These are phyloP conservation scores for Sceloporus undulatus DNA, from an alignment of 2,113 vertebrate species.

Conservation along the genomic window DNA sequence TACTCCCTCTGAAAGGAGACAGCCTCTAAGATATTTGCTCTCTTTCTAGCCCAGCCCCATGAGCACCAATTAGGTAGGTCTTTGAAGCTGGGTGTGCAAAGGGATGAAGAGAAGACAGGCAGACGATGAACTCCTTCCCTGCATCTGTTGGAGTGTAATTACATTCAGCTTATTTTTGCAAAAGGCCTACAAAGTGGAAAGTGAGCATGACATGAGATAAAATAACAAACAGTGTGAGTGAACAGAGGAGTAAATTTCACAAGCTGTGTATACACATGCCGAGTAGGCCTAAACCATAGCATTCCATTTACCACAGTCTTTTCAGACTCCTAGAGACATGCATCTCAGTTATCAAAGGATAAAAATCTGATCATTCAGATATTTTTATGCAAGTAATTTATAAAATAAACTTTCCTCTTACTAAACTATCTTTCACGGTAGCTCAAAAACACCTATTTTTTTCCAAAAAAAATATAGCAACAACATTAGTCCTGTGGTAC, in stretches of 20 bases:
- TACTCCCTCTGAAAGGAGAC: neutral
- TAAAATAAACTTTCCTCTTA: too few species aligned
- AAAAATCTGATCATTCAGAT: neutral
- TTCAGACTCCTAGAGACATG: neutral
- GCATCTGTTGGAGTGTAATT: constrained; percentile 3
- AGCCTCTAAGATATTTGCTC: constrained; percentile 5
- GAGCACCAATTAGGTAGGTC: neutral
- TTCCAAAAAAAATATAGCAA: too few species aligned
- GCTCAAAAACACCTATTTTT: too few species aligned
- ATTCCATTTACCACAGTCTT: neutral
- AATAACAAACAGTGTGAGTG: neutral
- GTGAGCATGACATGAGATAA: neutral
- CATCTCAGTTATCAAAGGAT: neutral
- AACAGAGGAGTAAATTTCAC: neutral
- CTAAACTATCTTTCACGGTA: neutral
- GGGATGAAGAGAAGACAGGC: constrained; percentile 7
- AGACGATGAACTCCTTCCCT: constrained; percentile 1
- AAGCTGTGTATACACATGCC: neutral
- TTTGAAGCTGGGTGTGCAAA: neutral
- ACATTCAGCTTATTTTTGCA: constrained; percentile 26
- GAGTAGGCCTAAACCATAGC: neutral
- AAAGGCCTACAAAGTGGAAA: constrained; percentile 29
- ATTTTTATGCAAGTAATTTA: too few species aligned
- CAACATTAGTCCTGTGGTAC: too few species aligned
- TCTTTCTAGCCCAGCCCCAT: neutral